A percentile compares a stretch with the other conserved stretches of the same genome.
Conservation (phyloP, 1,140 invertebrate species). For the Araneus ventricosus region DNA sequence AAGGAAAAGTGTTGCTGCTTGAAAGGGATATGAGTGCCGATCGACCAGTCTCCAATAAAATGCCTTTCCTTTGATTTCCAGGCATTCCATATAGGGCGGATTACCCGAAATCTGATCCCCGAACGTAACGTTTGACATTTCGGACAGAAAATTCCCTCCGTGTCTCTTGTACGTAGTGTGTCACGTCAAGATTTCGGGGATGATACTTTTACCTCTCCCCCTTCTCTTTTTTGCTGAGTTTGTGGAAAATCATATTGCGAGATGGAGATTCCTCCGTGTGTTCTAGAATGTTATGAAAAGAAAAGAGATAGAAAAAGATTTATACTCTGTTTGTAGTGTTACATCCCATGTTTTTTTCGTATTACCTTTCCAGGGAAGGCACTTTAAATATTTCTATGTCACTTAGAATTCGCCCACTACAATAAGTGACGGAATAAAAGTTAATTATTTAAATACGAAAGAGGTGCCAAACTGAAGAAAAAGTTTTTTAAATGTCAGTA, state of each 20-base stretch:
- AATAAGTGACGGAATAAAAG: too few relatives aligned
- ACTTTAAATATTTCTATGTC: too few relatives aligned
- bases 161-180: background rate
- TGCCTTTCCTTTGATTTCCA: slow-evolving; percentile 40
- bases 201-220: background rate
- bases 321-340: too few relatives aligned
- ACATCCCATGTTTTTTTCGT: too few relatives aligned
- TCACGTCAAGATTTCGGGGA: slow-evolving; percentile 3
- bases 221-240: slow-evolving; percentile 4
- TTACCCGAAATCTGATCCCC: slow-evolving; percentile 59
- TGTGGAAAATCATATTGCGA: slow-evolving; percentile 29
- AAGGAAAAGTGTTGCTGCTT: slow-evolving; percentile 53
- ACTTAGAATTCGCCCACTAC: too few relatives aligned
- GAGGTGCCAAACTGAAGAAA: too few relatives aligned
- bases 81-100: slow-evolving; percentile 58
- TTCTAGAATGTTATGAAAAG: background rate
- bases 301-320: background rate
- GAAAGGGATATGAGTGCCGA: slow-evolving; percentile 53
- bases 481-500: too few relatives aligned
- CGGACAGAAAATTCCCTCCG: slow-evolving; percentile 19
- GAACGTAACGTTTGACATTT: slow-evolving; percentile 62
- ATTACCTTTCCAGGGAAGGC: too few relatives aligned
- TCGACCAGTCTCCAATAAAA: slow-evolving; percentile 58
- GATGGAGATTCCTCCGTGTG: background rate
- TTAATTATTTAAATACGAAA: too few relatives aligned